Base-by-base conservation (phyloP, 2,797 vertebrate species). In the Leptodactylus fallax region DNA sequence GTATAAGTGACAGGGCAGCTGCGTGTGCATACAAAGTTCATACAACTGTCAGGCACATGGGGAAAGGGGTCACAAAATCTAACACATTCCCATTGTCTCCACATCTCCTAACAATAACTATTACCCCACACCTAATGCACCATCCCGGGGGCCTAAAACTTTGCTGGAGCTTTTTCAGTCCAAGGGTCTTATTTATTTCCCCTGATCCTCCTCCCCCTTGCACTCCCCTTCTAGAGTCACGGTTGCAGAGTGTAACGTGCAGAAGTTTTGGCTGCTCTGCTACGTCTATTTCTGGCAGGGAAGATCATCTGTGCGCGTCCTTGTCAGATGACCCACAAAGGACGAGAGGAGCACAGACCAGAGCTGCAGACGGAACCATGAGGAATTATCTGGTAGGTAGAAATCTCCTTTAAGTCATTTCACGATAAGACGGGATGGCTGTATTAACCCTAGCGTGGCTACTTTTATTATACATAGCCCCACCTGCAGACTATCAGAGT, bases 321-420 rank as follows among this genome's bases (percentile, higher is more conserved):
- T 86, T 86, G 85, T 86, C 74, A 86, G 74, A 86, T 58, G 85
- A 80, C 77, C 19, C 56, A 63, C 61, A 25, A 67, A 86, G 63
- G 85, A 86, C 85, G 78, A 86, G 49, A 14, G 51, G 11, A 79
- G 27, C 77, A n/a, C 19, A 71, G 60, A 45, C 0, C 67, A 60
- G 49, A 3, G 5, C 10, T 36, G 51, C 65, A 12, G 19, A 13
- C 55, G 8, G 83, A 71, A 78, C 16, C n/a, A 86, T 86, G 85
- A 86, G 63, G n/a, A 86, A 80, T 49, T 80, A 69, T 10, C 6
- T 45, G 85, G 85, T 85, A 79, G n/a, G 76, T 78, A 10, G 14
- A 53, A 77, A 25, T 7, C 49, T 25, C 72, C 23, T 17, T 36
- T 51, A 45, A 17, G 25, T 27, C 55, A 17, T 53, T 17, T 7